These are phyloP conservation scores for Macaria liturata DNA, from an alignment of 2,888 invertebrate genomes.

Conservation along the genomic window DNA sequence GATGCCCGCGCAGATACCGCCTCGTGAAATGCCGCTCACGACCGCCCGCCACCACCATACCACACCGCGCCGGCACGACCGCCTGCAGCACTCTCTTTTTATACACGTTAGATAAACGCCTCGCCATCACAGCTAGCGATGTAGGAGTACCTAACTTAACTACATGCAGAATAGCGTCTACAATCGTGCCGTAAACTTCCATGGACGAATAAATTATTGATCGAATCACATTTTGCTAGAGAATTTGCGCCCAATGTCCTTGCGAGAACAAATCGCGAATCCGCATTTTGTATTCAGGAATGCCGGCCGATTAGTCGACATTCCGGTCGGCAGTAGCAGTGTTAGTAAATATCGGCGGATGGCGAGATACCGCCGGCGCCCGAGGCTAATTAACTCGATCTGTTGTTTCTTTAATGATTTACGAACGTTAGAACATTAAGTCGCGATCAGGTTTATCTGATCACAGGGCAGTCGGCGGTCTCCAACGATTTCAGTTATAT, in stretches of 20 bases:
- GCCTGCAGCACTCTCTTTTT: constrained; percentile 51
- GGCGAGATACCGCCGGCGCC: constrained; percentile 64
- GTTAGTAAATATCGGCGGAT: constrained; percentile 70
- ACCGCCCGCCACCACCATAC: constrained; percentile 51
- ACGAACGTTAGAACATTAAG: constrained; percentile 19
- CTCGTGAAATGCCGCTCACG: constrained; percentile 80
- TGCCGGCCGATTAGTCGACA: constrained; percentile 73
- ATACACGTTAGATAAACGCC: constrained; percentile 30
- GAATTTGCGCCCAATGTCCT: constrained; percentile 59
- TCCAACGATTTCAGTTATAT: too few relatives aligned
- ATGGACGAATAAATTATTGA: constrained; percentile 1
- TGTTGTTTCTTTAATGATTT: constrained; percentile 40
- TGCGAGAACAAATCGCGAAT: constrained; percentile 58
- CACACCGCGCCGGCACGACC: constrained; percentile 67
- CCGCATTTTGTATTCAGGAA: constrained; percentile 71
- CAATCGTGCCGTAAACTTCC: not conserved
- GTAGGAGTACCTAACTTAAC: not conserved
- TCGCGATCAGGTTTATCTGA: constrained; percentile 2
- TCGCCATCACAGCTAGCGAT: constrained; percentile 16
- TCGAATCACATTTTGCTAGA: constrained; percentile 27
- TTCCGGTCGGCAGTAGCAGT: constrained; percentile 65
- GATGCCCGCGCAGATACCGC: constrained; percentile 73
- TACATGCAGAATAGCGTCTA: not conserved
- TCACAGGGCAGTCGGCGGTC: not conserved
- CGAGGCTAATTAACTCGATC: constrained; percentile 57